These are phyloP conservation scores for Noctua janthina DNA, from an alignment of 2,888 invertebrate species.

Conservation along the genomic window DNA sequence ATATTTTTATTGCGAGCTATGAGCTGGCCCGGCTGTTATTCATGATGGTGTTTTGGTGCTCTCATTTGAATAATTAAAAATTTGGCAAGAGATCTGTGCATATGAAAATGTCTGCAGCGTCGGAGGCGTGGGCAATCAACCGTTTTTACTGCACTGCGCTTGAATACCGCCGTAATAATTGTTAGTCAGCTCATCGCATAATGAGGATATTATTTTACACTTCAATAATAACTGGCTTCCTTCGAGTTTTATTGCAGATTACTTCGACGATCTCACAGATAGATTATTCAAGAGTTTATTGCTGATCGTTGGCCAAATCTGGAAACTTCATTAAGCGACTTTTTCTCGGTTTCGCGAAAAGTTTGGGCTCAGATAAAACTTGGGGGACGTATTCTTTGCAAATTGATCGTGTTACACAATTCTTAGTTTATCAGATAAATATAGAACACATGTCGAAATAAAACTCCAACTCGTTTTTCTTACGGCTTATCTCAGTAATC, in stretches of 20 bases:
- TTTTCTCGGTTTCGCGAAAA: slow-evolving; percentile 56
- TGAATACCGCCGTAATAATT: slow-evolving; percentile 68
- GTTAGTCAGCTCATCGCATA: slow-evolving; percentile 72
- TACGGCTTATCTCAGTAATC: slow-evolving; percentile 51
- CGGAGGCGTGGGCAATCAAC: slow-evolving; percentile 68
- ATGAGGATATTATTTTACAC: slow-evolving; percentile 74
- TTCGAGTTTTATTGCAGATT: slow-evolving; percentile 65
- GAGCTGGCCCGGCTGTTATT: slow-evolving; percentile 68
- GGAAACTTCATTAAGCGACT: slow-evolving; percentile 61
- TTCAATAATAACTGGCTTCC: slow-evolving; percentile 66
- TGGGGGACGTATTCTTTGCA: slow-evolving; percentile 47
- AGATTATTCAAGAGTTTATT: slow-evolving; percentile 61
- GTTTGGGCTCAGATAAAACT: slow-evolving; percentile 53
- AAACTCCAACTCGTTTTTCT: slow-evolving; percentile 56
- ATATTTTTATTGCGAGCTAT: slow-evolving; percentile 67
- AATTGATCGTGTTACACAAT: slow-evolving; percentile 58
- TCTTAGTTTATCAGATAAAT: slow-evolving; percentile 54
- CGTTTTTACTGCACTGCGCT: slow-evolving; percentile 80
- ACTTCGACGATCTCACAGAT: slow-evolving; percentile 45
- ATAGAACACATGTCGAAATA: slow-evolving; percentile 52
- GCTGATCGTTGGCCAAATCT: slow-evolving; percentile 57
- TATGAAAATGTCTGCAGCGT: slow-evolving; percentile 73
- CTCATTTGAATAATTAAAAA: slow-evolving; percentile 81
- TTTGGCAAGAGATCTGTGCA: slow-evolving; percentile 76
- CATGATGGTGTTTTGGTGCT: slow-evolving; percentile 69